Evolutionary conservation across 2,113 vertebrate genomes (phyloP), one percentile per base, ranked within the genome.

Genomic region (Caretta caretta): DNA sequence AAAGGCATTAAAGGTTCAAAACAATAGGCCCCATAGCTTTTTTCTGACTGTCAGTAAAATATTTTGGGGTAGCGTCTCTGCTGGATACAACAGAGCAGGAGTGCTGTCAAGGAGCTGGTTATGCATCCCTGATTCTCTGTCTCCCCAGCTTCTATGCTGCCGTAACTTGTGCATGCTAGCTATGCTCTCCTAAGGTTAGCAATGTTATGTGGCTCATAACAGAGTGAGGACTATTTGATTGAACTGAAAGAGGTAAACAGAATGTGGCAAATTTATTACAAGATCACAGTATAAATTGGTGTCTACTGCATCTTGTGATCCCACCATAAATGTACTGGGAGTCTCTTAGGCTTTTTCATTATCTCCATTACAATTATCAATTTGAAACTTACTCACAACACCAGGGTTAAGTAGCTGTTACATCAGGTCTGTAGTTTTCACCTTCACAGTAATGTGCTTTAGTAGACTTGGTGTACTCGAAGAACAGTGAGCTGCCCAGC

Each of bases 401-500:
- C 59, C 20, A 56, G 59, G 80, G 49, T 24, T 78, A 46, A 72
- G 51, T 92, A 90, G 69, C 48, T 88, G 53, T 94, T 93, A 82
- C 9, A 82, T 22, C 62, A 69, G 82, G 49, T 50, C 78, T 50
- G 6, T 89, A 80, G 83, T 82, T 94, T 95, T 94, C 80, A 93
- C 78, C 87, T 92, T 92, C 51, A 42, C 0, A 0, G 1, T 88
- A 94, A 84, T 86, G 12, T 92, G 35, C 89, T 83, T 95, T 80
- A 62, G 38, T 92, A 85, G 78, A 88, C 92, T 91, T 95, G 78
- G 90, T 95, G 12, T 35, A 53, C 48, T 92, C 54, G 49, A 92
- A 84, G 51, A 94, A 89, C 76, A 96, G 87, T 94, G 86, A 35
- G 46, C 94, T 94, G 95, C 90, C 51, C 84, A 83, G 76, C 90